phyloP scores from a whole-genome alignment of 2,113 vertebrate species.

The Gorsachius goisagi region DNA sequence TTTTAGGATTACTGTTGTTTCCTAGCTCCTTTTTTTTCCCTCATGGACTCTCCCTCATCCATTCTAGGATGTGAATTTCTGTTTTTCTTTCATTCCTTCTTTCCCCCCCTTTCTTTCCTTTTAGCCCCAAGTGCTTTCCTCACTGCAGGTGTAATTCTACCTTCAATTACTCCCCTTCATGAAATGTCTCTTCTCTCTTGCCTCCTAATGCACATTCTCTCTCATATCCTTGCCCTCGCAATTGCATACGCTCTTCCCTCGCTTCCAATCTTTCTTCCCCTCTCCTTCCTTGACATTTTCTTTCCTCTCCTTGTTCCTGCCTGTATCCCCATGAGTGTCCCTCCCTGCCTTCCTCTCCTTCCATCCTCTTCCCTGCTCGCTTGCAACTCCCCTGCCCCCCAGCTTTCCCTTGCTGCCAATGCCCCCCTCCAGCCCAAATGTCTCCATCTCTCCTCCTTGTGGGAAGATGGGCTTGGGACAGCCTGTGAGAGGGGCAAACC shows the following conservation, averaged over 20 bases:
- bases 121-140: not conserved
- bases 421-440: not conserved
- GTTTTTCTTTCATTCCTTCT: not conserved
- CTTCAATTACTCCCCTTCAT: not conserved
- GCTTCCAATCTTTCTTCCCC: not conserved
- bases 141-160: not conserved
- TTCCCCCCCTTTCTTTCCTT: not conserved
- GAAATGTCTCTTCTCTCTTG: not conserved
- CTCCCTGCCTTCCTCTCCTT: not conserved
- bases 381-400: not conserved
- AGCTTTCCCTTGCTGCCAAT: not conserved
- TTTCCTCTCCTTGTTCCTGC: not conserved
- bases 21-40: not conserved
- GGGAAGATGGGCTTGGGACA: not conserved
- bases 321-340: not conserved
- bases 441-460: not conserved
- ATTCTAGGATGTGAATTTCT: not conserved
- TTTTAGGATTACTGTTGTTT: not conserved
- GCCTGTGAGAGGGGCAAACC: not conserved
- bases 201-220: not conserved
- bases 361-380: not conserved
- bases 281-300: not conserved
- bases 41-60: not conserved
- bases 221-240: not conserved
- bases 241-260: rapidly evolving